Percentiles rank a stretch among this genome's conserved stretches.
These are phyloP conservation scores for Spheniscus humboldti DNA, from an alignment of 2,797 vertebrate genomes.

Conservation along the genomic window DNA sequence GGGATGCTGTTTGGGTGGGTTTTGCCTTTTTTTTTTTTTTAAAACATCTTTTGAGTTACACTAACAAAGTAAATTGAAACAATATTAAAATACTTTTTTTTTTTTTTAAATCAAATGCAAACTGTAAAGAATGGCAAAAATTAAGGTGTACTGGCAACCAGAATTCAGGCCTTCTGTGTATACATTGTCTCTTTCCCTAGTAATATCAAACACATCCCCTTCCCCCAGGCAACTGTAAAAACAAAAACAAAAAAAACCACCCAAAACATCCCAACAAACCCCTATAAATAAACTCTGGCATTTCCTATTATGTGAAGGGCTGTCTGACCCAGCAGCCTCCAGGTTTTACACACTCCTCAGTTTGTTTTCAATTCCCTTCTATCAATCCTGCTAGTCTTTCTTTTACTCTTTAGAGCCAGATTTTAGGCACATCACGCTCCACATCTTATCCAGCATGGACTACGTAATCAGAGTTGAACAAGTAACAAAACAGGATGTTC, in stretches of 20 bases:
- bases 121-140: background rate
- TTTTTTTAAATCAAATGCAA: background rate
- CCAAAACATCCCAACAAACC: background rate
- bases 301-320: background rate
- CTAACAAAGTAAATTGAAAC: background rate
- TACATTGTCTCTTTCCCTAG: background rate
- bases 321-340: background rate
- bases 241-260: background rate
- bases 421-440: background rate
- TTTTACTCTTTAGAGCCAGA: background rate
- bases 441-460: fast-evolving
- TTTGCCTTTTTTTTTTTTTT: background rate
- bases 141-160: background rate
- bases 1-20: too few species aligned
- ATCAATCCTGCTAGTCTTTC: too few species aligned
- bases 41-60: background rate
- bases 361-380: background rate
- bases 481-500: background rate
- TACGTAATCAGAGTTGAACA: background rate
- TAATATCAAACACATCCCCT: background rate
- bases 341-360: background rate
- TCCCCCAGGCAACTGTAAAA: background rate
- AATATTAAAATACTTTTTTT: background rate
- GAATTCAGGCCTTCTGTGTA: background rate
- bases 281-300: background rate